Evolutionary conservation across 2,797 vertebrate species (phyloP).

Genomic region (Tokudaia muenninki): DNA sequence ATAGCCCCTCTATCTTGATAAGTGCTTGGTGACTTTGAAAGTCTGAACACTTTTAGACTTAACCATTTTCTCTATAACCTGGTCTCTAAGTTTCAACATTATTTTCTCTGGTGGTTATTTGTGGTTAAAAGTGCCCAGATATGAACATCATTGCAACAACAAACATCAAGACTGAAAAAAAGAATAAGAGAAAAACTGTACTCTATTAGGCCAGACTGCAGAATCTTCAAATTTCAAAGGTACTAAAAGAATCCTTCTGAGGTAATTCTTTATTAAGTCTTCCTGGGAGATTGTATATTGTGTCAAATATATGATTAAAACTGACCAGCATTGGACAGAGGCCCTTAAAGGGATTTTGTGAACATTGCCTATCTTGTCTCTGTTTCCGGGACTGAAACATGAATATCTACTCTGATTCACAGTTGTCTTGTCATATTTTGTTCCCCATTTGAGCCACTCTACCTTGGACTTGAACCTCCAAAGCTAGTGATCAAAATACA

Average conservation of each 20-base stretch:
- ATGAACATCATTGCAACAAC: neutral
- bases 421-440: neutral
- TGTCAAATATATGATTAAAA: neutral
- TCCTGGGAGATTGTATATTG: no score
- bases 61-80: slow-evolving; percentile 5
- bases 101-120: neutral
- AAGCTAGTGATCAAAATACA: neutral
- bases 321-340: neutral
- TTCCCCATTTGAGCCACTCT: neutral
- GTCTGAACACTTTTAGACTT: slow-evolving; percentile 10
- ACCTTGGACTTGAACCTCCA: neutral
- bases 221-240: neutral
- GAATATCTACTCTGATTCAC: neutral
- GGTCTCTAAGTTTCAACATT: neutral
- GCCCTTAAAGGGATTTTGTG: neutral
- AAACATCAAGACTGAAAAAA: neutral
- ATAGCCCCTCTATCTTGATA: slow-evolving; percentile 34
- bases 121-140: neutral
- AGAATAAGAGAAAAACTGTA: neutral
- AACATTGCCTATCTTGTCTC: neutral
- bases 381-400: neutral
- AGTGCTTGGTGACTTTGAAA: slow-evolving; percentile 65
- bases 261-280: neutral
- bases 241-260: neutral
- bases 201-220: neutral